These are phyloP conservation scores for Felis catus DNA, from an alignment of 2,113 vertebrate genomes.

Conservation along the genomic window F.catus_Fca126_mat1.0 CM031415.1:173390001-173390500, in stretches of 20 bases:
- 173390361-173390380: not conserved
- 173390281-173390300: not conserved
- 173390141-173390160: accelerated
- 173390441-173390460: not conserved
- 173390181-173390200: not conserved
- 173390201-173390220: not conserved
- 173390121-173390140: not conserved
- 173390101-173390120: not conserved
- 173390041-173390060: not conserved
- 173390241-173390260: not conserved
- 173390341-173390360: not conserved
- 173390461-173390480: not conserved
- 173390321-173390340: too few relatives aligned
- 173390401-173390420: not conserved
- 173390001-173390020: not conserved
- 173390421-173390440: too few relatives aligned
- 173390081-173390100: not conserved
- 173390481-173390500: not conserved
- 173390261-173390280: not conserved
- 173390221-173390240: not conserved
- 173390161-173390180: not conserved
- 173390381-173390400: not conserved
- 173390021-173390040: not conserved
- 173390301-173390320: not conserved
- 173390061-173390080: not conserved